phyloP scores from a whole-genome alignment of 2,888 invertebrate genomes.

The Dicroscelio sp. region DNA sequence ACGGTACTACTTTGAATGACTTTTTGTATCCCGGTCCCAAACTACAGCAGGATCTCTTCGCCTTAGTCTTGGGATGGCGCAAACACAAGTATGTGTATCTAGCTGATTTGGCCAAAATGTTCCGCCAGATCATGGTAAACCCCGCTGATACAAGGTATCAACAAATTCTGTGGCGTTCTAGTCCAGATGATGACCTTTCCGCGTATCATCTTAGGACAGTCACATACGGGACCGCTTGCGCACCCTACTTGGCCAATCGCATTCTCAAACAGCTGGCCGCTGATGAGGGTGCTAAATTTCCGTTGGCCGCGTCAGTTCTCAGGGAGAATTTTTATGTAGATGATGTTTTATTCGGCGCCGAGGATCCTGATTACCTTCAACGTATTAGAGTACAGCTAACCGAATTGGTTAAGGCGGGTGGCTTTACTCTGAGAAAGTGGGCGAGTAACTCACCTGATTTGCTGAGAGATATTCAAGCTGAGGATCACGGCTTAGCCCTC shows the following conservation, averaged over 20 bases:
- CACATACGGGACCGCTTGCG: background rate
- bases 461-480: background rate
- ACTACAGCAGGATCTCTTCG: too few species aligned
- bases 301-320: background rate
- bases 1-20: slow-evolving; percentile 63
- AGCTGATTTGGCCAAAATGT: too few species aligned
- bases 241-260: background rate
- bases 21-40: too few species aligned
- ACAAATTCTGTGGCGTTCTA: too few species aligned
- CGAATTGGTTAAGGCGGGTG: slow-evolving; percentile 16
- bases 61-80: too few species aligned
- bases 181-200: too few species aligned
- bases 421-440: slow-evolving; percentile 24
- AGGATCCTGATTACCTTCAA: too few species aligned
- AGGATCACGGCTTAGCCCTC: background rate
- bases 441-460: background rate
- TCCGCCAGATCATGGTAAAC: too few species aligned
- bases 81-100: too few species aligned
- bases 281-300: background rate
- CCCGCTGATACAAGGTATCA: too few species aligned
- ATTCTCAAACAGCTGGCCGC: background rate
- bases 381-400: background rate
- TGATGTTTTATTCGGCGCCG: background rate
- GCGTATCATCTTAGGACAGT: too few species aligned
- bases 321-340: background rate